These are phyloP conservation scores for Pyrocephalus nanus DNA, from an alignment of 2,797 vertebrate species.

Conservation along the genomic window DNA sequence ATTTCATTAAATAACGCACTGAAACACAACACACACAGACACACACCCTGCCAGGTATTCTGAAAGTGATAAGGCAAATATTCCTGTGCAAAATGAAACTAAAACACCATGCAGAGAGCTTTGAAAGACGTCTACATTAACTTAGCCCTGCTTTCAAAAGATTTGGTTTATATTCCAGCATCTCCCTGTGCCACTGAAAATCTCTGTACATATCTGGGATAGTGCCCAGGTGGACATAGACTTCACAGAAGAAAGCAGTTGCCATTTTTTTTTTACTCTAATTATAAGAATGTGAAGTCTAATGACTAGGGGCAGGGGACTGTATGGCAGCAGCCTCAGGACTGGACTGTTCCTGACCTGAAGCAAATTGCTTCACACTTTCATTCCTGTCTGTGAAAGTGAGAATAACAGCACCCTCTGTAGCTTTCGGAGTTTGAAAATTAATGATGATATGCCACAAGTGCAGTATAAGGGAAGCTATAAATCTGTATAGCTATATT, in stretches of 20 bases:
- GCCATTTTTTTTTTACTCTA: background rate
- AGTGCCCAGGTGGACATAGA: background rate
- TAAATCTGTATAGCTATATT: background rate
- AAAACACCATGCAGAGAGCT: background rate
- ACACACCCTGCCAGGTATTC: background rate
- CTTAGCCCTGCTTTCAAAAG: background rate
- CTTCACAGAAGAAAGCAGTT: background rate
- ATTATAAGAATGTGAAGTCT: background rate
- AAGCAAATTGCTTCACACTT: background rate
- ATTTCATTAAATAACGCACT: background rate
- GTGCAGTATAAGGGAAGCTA: background rate
- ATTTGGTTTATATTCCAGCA: background rate
- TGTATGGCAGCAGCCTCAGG: background rate
- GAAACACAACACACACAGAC: background rate
- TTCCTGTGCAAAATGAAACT: background rate
- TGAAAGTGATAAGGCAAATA: background rate
- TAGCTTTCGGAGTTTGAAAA: background rate
- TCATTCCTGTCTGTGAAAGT: background rate
- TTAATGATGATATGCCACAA: background rate
- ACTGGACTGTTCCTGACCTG: background rate
- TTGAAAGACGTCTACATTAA: background rate
- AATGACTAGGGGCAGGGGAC: no score
- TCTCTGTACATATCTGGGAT: background rate
- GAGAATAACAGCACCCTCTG: background rate
- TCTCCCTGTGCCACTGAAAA: background rate